These are phyloP conservation scores for Heliconius eleuchia DNA, from an alignment of 1,140 invertebrate genomes.

Conservation along the genomic window DNA sequence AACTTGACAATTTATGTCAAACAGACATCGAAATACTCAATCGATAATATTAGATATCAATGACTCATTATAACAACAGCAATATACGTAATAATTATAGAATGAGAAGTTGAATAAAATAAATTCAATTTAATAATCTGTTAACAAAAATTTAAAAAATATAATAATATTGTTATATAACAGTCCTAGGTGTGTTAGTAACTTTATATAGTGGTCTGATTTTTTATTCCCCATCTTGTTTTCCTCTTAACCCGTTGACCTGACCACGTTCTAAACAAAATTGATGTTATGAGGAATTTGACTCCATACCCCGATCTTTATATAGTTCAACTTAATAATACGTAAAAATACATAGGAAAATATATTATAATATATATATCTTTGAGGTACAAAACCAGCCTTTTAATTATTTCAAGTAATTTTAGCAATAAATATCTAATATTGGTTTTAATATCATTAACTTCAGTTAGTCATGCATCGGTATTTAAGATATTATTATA, in stretches of 20 bases:
- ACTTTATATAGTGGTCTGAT: constrained; percentile 42
- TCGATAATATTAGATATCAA: too few relatives aligned
- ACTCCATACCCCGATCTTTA: not conserved
- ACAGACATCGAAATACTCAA: too few relatives aligned
- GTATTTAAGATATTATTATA: too few relatives aligned
- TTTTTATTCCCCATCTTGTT: constrained; percentile 54
- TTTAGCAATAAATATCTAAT: too few relatives aligned
- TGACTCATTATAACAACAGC: too few relatives aligned
- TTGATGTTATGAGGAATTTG: not conserved
- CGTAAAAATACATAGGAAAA: not conserved
- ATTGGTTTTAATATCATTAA: too few relatives aligned
- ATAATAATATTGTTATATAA: constrained; percentile 24
- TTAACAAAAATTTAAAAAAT: too few relatives aligned
- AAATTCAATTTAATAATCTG: not conserved
- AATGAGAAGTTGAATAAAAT: too few relatives aligned
- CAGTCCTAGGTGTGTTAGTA: constrained; percentile 44
- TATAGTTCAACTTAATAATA: not conserved
- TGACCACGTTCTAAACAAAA: constrained; percentile 29
- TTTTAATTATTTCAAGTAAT: too few relatives aligned
- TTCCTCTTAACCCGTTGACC: constrained; percentile 68
- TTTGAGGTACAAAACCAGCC: not conserved
- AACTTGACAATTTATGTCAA: too few relatives aligned
- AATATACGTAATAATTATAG: too few relatives aligned
- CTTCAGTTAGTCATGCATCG: too few relatives aligned
- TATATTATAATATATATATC: not conserved